phyloP scores from a whole-genome alignment of 2,888 invertebrate genomes.

The Adelognathus sp. region DNA sequence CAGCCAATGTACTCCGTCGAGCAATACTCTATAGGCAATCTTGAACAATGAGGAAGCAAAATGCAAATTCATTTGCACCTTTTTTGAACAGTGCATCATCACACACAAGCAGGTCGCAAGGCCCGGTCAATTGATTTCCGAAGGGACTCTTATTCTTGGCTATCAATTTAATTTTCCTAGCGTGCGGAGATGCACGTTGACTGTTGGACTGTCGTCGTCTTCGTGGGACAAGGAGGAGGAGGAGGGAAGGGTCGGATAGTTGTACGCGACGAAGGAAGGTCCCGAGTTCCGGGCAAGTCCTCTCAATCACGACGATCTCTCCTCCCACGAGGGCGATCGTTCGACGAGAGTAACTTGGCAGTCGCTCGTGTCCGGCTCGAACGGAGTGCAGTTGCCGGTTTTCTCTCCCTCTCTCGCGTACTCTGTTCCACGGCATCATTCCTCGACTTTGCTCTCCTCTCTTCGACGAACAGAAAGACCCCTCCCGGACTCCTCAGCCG shows the following conservation, averaged over 20 bases:
- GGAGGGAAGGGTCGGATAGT: slow-evolving; percentile 3
- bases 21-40: too few relatives aligned
- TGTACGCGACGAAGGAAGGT: slow-evolving; percentile 57
- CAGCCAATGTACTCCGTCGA: too few relatives aligned
- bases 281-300: slow-evolving; percentile 64
- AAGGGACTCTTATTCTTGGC: slow-evolving; percentile 46
- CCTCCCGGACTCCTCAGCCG: slow-evolving; percentile 32
- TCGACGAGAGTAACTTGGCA: slow-evolving; percentile 65
- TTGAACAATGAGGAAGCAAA: too few relatives aligned
- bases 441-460: background rate
- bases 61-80: background rate
- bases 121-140: slow-evolving; percentile 41
- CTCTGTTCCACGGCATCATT: slow-evolving; percentile 25
- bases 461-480: slow-evolving; percentile 23
- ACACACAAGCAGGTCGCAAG: background rate
- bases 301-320: slow-evolving; percentile 72
- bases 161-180: slow-evolving; percentile 48
- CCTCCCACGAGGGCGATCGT: slow-evolving; percentile 75
- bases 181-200: slow-evolving; percentile 36
- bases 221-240: slow-evolving; percentile 16
- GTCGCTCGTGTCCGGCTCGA: slow-evolving; percentile 58
- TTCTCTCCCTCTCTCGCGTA: slow-evolving; percentile 37
- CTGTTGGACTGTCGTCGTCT: slow-evolving; percentile 16
- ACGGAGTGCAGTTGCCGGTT: slow-evolving; percentile 53
- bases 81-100: background rate